phyloP scores from a whole-genome alignment of 2,888 invertebrate species.

The Allolobophora icterica region DNA sequence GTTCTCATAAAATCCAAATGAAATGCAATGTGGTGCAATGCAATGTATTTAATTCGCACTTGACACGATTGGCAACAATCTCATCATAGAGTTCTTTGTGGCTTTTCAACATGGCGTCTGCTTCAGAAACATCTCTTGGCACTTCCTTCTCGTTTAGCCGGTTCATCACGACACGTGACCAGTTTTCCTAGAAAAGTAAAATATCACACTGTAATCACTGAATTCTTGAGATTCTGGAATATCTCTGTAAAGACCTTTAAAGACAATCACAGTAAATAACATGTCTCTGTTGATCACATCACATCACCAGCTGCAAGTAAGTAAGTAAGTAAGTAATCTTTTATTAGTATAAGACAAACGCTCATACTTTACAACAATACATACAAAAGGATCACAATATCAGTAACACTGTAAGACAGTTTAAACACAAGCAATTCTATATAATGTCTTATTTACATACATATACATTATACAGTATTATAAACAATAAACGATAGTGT shows the following conservation, averaged over 20 bases:
- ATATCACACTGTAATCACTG: background rate
- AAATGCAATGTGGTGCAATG: background rate
- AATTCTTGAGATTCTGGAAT: background rate
- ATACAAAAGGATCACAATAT: too few relatives aligned
- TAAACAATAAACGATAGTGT: too few relatives aligned
- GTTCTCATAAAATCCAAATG: background rate
- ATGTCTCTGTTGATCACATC: background rate
- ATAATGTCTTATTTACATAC: too few relatives aligned
- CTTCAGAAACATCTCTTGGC: constrained; percentile 78
- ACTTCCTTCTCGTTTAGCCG: constrained; percentile 59
- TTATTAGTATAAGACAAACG: too few relatives aligned
- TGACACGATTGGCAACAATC: constrained; percentile 86
- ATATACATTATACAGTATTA: too few relatives aligned
- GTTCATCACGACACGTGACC: constrained; percentile 51
- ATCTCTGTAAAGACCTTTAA: background rate
- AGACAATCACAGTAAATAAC: background rate
- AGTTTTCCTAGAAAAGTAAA: constrained; percentile 41
- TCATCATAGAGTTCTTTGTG: constrained; percentile 90
- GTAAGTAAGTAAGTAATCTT: too few relatives aligned
- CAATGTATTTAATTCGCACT: constrained; percentile 67
- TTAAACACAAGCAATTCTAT: too few relatives aligned
- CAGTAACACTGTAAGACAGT: too few relatives aligned
- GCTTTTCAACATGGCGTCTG: constrained; percentile 84
- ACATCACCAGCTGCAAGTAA: too few relatives aligned
- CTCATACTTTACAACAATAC: too few relatives aligned